A percentile compares a stretch with the other conserved stretches of the same genome.
Conservation (phyloP, 2,113 vertebrate species). For the Turdus rufiventris region DNA sequence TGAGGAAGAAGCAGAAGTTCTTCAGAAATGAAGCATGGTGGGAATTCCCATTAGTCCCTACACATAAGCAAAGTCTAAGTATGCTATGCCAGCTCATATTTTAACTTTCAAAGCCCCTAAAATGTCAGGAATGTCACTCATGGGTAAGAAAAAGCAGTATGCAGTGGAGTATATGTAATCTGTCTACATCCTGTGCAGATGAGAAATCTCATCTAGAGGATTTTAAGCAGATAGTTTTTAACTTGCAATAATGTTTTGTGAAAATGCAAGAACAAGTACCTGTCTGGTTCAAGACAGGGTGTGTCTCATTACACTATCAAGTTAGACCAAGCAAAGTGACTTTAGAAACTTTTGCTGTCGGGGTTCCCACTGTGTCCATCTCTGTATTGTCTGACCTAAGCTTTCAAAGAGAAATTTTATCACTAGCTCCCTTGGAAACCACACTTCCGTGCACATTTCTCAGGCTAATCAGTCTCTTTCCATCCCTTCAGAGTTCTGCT, state of each 20-base stretch:
- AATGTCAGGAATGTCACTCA: conserved; percentile 39
- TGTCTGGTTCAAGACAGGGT: background rate
- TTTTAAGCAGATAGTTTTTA: background rate
- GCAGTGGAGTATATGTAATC: background rate
- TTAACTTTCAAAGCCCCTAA: background rate
- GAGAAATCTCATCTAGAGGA: background rate
- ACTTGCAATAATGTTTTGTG: background rate
- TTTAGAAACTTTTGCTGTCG: background rate
- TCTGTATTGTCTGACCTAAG: background rate
- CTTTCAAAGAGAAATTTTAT: background rate
- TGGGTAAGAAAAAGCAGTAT: background rate
- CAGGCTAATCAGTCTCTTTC: background rate
- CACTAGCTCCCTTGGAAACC: background rate
- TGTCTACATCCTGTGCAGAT: background rate
- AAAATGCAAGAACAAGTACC: background rate
- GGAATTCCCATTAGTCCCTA: background rate
- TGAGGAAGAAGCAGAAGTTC: background rate
- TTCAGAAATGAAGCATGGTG: background rate
- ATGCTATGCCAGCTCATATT: conserved; percentile 24
- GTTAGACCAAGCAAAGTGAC: background rate
- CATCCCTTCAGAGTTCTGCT: background rate
- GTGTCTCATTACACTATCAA: background rate
- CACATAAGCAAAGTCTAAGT: background rate
- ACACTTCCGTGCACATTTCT: background rate
- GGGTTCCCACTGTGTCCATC: background rate